Percentiles rank a stretch among this genome's conserved stretches.
Conservation (phyloP, 2,888 invertebrate genomes). For the Pharmacophagus antenor region DNA sequence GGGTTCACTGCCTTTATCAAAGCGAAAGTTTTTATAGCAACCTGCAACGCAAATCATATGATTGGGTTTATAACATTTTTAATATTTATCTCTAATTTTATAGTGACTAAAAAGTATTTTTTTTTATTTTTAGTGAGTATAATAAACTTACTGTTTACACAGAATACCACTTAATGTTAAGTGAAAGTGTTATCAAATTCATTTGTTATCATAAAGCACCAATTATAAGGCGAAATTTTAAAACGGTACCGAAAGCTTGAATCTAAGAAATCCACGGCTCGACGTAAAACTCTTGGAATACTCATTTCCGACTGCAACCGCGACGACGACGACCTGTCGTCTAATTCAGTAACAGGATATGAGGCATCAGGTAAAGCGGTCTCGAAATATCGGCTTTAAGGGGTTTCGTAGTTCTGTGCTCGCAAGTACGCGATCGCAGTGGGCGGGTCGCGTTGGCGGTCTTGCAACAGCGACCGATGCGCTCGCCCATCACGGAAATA, state of each 20-base stretch:
- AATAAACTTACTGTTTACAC: too few relatives aligned
- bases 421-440: slow-evolving; percentile 25
- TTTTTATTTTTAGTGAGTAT: too few relatives aligned
- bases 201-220: too few relatives aligned
- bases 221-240: too few relatives aligned
- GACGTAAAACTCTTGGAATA: not conserved
- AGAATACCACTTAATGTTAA: too few relatives aligned
- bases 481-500: slow-evolving; percentile 21
- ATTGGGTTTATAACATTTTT: too few relatives aligned
- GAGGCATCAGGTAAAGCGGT: slow-evolving; percentile 22
- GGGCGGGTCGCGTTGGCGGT: slow-evolving; percentile 23
- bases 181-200: too few relatives aligned
- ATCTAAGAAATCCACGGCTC: not conserved
- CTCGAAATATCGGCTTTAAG: slow-evolving; percentile 26
- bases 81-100: too few relatives aligned
- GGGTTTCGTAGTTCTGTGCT: slow-evolving; percentile 17
- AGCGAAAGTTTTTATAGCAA: too few relatives aligned
- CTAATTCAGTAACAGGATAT: slow-evolving; percentile 28
- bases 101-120: not conserved
- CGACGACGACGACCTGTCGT: slow-evolving; percentile 20
- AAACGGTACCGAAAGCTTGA: not conserved
- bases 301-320: slow-evolving; percentile 9
- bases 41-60: too few relatives aligned
- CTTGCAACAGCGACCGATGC: slow-evolving; percentile 26
- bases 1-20: too few relatives aligned